These are phyloP conservation scores for Kuschelorhynchus macadamiae DNA, from an alignment of 2,888 invertebrate species.

Conservation along the genomic window DNA sequence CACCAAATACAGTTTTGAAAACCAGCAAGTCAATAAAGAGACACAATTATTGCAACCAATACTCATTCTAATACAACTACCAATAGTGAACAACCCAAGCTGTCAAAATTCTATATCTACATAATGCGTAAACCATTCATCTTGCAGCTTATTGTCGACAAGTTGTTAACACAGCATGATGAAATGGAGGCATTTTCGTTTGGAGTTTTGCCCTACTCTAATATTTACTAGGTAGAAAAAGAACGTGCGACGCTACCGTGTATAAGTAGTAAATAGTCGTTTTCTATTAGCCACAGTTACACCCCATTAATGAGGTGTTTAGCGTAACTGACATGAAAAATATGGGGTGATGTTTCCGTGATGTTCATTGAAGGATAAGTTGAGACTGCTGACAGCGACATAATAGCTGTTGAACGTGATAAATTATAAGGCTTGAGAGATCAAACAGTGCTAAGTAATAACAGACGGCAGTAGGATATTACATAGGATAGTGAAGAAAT, in stretches of 20 bases:
- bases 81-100: background rate
- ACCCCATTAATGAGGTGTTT: slow-evolving; percentile 30
- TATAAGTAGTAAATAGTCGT: background rate
- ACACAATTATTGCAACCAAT: no score
- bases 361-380: slow-evolving; percentile 18
- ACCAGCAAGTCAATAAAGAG: no score
- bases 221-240: background rate
- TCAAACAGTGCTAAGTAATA: no score
- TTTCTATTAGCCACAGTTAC: slow-evolving; percentile 28
- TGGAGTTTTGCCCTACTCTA: no score
- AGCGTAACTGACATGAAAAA: slow-evolving; percentile 30
- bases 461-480: no score
- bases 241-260: no score
- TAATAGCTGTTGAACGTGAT: no score
- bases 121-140: background rate
- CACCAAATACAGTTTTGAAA: no score
- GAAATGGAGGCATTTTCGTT: background rate
- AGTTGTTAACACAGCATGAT: background rate
- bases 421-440: no score
- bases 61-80: background rate
- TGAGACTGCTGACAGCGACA: slow-evolving; percentile 17
- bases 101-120: background rate
- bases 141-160: background rate
- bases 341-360: slow-evolving; percentile 14
- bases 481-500: no score